A percentile compares a stretch with the other conserved stretches of the same genome.
Evolutionary conservation across 2,888 invertebrate species (phyloP).

Genomic region (Idaea straminata): DNA sequence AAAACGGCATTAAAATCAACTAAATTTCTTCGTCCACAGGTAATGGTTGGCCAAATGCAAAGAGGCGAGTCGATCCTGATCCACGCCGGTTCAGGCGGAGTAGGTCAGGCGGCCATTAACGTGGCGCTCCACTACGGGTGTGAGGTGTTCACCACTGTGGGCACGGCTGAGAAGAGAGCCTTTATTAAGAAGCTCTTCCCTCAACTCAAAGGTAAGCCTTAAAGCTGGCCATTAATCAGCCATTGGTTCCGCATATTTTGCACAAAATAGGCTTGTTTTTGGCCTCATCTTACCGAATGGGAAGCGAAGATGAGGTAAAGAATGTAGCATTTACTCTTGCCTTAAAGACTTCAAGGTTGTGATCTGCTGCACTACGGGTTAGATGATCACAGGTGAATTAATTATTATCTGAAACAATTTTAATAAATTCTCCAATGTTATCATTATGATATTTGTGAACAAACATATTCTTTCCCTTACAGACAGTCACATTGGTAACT

Average conservation of each 20-base stretch:
- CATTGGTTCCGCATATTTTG: too few species aligned
- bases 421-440: background rate
- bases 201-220: constrained; percentile 73
- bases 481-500: constrained; percentile 89
- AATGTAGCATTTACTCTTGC: too few species aligned
- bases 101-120: constrained; percentile 98
- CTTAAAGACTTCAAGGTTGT: background rate
- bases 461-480: constrained; percentile 15
- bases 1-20: too few species aligned
- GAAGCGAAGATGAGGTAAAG: background rate
- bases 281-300: background rate
- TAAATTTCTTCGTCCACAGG: constrained; percentile 32
- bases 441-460: too few species aligned
- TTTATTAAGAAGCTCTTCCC: constrained; percentile 95
- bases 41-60: constrained; percentile 86
- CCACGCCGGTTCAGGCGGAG: constrained; percentile 97
- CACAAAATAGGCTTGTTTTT: too few species aligned
- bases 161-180: constrained; percentile 91
- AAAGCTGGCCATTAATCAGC: background rate
- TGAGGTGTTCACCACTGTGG: constrained; percentile 96
- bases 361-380: too few species aligned
- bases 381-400: too few species aligned
- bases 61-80: constrained; percentile 92
- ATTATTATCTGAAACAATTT: background rate
- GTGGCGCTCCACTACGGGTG: constrained; percentile 94